These are phyloP conservation scores for Rhynchophorus ferrugineus DNA, from an alignment of 1,140 invertebrate genomes.

Conservation along the genomic window DNA sequence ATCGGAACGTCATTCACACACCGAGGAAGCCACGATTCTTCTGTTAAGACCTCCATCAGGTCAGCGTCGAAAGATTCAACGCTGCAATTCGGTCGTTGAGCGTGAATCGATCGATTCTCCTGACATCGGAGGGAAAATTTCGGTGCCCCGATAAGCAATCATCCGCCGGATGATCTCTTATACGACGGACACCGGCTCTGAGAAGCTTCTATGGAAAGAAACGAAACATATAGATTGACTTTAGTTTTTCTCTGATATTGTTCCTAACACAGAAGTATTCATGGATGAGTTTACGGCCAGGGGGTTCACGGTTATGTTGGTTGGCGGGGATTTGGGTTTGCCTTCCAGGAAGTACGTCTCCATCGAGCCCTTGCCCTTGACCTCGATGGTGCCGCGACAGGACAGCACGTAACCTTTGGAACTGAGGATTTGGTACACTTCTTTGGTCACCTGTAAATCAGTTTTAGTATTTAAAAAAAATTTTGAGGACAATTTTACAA, in stretches of 20 bases:
- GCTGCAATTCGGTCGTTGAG: too few species aligned
- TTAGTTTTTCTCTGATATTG: slow-evolving; percentile 29
- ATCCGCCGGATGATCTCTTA: too few species aligned
- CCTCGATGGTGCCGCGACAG: slow-evolving; percentile 76
- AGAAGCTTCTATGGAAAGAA: too few species aligned
- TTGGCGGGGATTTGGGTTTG: slow-evolving; percentile 27
- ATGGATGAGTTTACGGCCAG: slow-evolving; percentile 21
- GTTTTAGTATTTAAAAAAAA: too few species aligned
- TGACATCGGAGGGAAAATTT: too few species aligned
- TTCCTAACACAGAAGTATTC: slow-evolving; percentile 25
- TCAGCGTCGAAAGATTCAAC: too few species aligned
- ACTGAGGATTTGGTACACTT: slow-evolving; percentile 71
- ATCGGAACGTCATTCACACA: too few species aligned
- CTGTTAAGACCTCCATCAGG: neutral
- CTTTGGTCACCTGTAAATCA: slow-evolving; percentile 73
- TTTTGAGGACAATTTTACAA: neutral
- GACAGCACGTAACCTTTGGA: slow-evolving; percentile 66
- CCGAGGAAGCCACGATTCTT: neutral
- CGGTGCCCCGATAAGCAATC: too few species aligned
- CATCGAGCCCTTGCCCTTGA: slow-evolving; percentile 94
- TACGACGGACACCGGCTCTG: too few species aligned
- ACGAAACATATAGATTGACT: slow-evolving; percentile 4
- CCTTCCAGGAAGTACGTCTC: slow-evolving; percentile 81
- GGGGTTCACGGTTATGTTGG: slow-evolving; percentile 38
- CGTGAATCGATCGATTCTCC: too few species aligned